phyloP scores from a whole-genome alignment of 2,888 invertebrate species.

The Zygogramma bicolorata region DNA sequence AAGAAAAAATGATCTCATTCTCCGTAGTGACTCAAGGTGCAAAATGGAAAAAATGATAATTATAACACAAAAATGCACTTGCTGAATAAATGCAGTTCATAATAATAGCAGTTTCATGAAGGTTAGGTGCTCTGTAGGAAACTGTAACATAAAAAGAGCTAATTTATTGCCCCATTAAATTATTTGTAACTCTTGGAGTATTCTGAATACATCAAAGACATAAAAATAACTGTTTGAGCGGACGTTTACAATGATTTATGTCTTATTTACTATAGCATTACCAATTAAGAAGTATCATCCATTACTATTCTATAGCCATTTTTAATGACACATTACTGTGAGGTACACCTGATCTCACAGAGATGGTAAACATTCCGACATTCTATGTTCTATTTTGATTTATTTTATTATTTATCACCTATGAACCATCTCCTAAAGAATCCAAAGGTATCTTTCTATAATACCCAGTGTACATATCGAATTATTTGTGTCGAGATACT shows the following conservation, averaged over 20 bases:
- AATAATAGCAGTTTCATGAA: conserved; percentile 33
- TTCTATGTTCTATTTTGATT: conserved; percentile 31
- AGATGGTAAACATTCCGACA: conserved; percentile 34
- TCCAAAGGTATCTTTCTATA: conserved; percentile 5
- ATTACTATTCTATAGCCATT: conserved; percentile 43
- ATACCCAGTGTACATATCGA: not conserved
- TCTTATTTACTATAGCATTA: conserved; percentile 42
- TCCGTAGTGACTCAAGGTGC: conserved; percentile 4
- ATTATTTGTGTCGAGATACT: too few species aligned
- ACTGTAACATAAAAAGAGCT: conserved; percentile 39
- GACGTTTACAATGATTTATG: conserved; percentile 44
- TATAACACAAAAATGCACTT: conserved; percentile 16
- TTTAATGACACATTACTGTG: conserved; percentile 42
- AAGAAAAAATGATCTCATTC: conserved; percentile 27
- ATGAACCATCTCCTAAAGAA: conserved; percentile 23
- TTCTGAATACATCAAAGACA: conserved; percentile 36
- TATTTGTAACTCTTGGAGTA: conserved; percentile 36
- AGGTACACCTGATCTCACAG: conserved; percentile 41
- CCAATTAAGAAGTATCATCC: conserved; percentile 44
- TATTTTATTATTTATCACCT: conserved; percentile 34
- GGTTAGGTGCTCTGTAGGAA: conserved; percentile 38
- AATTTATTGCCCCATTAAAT: conserved; percentile 41
- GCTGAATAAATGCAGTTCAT: not conserved
- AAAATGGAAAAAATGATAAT: conserved; percentile 3
- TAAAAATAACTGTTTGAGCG: conserved; percentile 39